Evolutionary conservation across 2,113 vertebrate species (phyloP), one percentile per base, ranked within the genome.

Genomic region (Aplodontia rufa): DNA sequence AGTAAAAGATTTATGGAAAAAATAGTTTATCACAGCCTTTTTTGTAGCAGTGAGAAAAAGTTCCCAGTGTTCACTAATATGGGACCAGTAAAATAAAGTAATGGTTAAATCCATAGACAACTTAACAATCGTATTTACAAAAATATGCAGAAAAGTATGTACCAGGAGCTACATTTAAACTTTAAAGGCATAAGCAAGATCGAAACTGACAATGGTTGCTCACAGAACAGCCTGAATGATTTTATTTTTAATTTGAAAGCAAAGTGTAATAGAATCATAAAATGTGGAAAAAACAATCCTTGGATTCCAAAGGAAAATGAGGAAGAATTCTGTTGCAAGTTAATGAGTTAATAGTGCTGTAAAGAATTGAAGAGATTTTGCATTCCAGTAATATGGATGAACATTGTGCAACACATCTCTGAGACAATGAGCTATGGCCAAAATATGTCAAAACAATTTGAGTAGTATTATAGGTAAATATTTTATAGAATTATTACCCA

Each of bases 171-270:
- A n/a, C 1, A 3, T 35, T 96, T 76, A 40, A 86, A 17, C 2
- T 26, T 22, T 53, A 71, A 55, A 42, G 5, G 13, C 14, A 85
- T 93, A 53, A 1, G 8, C 51, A 81, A 78, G 47, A 74, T 32
- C 49, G 69, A 86, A 72, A 49, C 10, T 42, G 45, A 45, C 47
- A 76, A 69, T 64, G 28, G 5, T 8, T 32, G 85, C 1, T 11
- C 78, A 19, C 78, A 19, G 16, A 68, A 60, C 4, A 47, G 4
- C 3, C 22, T 87, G 11, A 9, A 30, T 80, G 51, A 30, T 7
- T 72, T 55, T 83, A 35, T 60, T 68, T 79, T 74, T 82, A 94
- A 74, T 90, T 83, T 94, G 79, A 40, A 78, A 64, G 22, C 12
- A 24, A 49, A 81, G 14, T 66, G 58, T 81, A 28, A 66, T 60